phyloP scores from a whole-genome alignment of 2,888 invertebrate species.

The Caenorhabditis parvicauda region DNA sequence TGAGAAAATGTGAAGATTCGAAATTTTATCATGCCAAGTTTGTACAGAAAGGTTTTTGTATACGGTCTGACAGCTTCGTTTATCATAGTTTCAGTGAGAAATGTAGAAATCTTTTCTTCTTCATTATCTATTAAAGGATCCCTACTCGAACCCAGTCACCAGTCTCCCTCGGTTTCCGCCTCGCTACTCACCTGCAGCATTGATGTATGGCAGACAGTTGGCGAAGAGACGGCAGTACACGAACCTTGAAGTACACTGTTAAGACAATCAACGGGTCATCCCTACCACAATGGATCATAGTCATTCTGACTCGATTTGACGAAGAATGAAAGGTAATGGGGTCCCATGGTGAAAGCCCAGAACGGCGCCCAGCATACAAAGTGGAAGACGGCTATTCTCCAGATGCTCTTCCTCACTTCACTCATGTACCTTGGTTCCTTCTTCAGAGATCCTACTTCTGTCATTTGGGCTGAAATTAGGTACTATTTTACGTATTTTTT shows the following conservation, averaged over 20 bases:
- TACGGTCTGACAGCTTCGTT: no score
- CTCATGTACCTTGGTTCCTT: conserved; percentile 50
- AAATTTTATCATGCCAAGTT: neutral
- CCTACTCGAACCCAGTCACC: neutral
- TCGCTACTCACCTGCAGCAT: conserved; percentile 48
- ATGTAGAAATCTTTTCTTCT: no score
- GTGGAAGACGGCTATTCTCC: conserved; percentile 53
- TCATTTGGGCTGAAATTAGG: conserved; percentile 9
- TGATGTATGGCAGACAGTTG: conserved; percentile 54
- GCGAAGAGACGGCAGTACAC: conserved; percentile 42
- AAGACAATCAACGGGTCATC: neutral
- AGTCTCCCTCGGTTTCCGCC: no score
- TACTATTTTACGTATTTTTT: conserved; percentile 10
- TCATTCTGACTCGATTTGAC: conserved; percentile 9
- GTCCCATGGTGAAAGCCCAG: conserved; percentile 43
- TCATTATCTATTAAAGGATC: no score
- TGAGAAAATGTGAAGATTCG: neutral
- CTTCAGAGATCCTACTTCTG: neutral
- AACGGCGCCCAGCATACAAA: conserved; percentile 57
- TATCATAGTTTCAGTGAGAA: no score
- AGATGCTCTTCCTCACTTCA: conserved; percentile 50
- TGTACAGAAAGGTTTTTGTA: no score
- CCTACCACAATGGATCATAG: no score
- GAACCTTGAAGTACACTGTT: conserved; percentile 9
- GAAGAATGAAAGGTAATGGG: conserved; percentile 18